Evolutionary conservation across 2,797 vertebrate species (phyloP), one percentile per base, ranked within the genome.

Genomic region (Buphagus erythrorhynchus): DNA sequence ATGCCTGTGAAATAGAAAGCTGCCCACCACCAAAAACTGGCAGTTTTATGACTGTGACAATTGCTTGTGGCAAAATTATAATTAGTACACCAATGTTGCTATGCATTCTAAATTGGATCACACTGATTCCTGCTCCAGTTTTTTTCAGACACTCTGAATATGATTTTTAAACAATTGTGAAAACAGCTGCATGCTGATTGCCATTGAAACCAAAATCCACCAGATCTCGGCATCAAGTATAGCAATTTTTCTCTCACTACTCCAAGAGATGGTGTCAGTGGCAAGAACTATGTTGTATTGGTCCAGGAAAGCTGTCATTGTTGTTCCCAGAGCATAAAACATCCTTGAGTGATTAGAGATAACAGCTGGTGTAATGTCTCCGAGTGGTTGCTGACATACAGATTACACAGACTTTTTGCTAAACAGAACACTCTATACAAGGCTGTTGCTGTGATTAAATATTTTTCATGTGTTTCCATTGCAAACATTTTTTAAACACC

Each of bases 51-150:
- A 89, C 93, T 92, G 59, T 82, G 94, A 95, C 95, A 94, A 96
- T 91, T 90, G 95, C 78, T 95, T 69, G 79, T 97, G 90, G 94
- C 93, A 97, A 96, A 95, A 97, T 95, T 97, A 95, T 97, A 96
- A 97, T 97, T 97, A 97, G 94, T 36, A 17, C 45, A 83, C 79
- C 65, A 86, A 38, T 91, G 63, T 54, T 40, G 87, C 86, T 92
- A 81, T 91, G 97, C 72, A 91, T 93, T 94, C 90, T 74, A 94
- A 97, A 96, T 88, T 91, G 94, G 80, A 96, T 96, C 95, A 61
- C 80, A 38, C 35, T 76, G 91, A 75, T 85, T 87, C 72, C 85
- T 96, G 94, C 90, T 97, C 94, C 87, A 90, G 57, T 90, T 93
- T 95, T 96, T 96, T 63, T 43, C 77, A 83, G 77, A 40, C 46